phyloP scores from a whole-genome alignment of 2,113 vertebrate genomes.

The Benthochromis sp. region DNA sequence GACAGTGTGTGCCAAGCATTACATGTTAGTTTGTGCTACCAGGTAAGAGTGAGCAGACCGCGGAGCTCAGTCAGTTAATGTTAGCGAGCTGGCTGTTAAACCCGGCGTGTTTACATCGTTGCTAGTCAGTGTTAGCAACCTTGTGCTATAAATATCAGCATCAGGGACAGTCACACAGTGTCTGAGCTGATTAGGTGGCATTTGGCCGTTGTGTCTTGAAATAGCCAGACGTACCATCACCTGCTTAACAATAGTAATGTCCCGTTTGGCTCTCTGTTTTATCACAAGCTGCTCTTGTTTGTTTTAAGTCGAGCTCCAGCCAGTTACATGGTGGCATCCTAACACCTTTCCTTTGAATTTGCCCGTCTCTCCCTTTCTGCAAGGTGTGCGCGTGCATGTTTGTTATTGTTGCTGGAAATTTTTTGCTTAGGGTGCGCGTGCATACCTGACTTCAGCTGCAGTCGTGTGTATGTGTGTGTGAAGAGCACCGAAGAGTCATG shows the following conservation, averaged over 20 bases:
- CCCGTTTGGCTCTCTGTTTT: background rate
- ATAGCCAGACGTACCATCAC: background rate
- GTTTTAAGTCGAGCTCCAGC: background rate
- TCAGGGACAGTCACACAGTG: background rate
- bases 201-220: background rate
- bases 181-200: background rate
- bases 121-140: slow-evolving; percentile 43
- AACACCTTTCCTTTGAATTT: background rate
- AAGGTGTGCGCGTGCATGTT: slow-evolving; percentile 3
- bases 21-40: background rate
- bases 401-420: background rate
- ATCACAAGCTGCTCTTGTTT: background rate
- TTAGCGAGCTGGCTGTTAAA: background rate
- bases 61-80: background rate
- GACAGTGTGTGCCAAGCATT: background rate
- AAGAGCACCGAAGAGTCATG: slow-evolving; percentile 69
- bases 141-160: slow-evolving; percentile 56
- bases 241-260: background rate
- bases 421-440: background rate
- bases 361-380: background rate
- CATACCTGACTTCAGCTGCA: background rate
- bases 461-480: slow-evolving; percentile 3
- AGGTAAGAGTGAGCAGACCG: background rate
- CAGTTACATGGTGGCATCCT: background rate
- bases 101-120: slow-evolving; percentile 22